A percentile compares a stretch with the other conserved stretches of the same genome.
phyloP scores from a whole-genome alignment of 2,797 vertebrate species.

The Syndactyla subalaris region DNA sequence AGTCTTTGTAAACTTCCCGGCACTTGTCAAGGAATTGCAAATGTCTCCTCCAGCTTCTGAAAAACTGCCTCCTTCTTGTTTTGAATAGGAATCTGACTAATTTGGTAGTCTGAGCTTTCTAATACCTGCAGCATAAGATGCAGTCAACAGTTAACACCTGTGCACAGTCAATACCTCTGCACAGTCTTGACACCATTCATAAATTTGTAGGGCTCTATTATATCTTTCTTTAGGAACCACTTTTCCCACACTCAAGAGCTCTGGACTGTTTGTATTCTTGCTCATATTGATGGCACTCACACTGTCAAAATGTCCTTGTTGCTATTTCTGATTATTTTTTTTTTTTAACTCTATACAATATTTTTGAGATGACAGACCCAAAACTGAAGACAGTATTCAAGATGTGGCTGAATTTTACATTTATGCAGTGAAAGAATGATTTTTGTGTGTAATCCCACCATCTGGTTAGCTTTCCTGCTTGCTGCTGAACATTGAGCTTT shows the following conservation, averaged over 20 bases:
- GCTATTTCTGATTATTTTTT: neutral
- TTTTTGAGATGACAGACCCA: neutral
- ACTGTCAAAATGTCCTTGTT: neutral
- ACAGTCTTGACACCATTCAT: neutral
- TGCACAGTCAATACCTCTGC: neutral
- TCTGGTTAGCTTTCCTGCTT: neutral
- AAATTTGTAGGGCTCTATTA: neutral
- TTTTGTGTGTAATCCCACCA: neutral
- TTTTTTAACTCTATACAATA: neutral
- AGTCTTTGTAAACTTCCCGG: accelerated
- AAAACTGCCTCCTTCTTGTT: neutral
- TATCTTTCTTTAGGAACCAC: neutral
- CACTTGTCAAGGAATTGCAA: neutral
- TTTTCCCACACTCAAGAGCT: neutral
- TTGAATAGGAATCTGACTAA: neutral
- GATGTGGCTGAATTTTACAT: neutral
- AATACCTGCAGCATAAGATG: neutral
- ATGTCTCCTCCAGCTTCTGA: neutral
- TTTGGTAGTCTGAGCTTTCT: neutral
- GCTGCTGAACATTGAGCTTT: neutral
- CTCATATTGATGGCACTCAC: neutral
- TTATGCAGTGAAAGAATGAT: neutral
- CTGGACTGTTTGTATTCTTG: neutral
- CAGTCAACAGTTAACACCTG: neutral
- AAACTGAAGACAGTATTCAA: neutral